These are phyloP conservation scores for Microcebus ravelobensis DNA, from an alignment of 2,113 vertebrate species.

Conservation along the genomic window DNA sequence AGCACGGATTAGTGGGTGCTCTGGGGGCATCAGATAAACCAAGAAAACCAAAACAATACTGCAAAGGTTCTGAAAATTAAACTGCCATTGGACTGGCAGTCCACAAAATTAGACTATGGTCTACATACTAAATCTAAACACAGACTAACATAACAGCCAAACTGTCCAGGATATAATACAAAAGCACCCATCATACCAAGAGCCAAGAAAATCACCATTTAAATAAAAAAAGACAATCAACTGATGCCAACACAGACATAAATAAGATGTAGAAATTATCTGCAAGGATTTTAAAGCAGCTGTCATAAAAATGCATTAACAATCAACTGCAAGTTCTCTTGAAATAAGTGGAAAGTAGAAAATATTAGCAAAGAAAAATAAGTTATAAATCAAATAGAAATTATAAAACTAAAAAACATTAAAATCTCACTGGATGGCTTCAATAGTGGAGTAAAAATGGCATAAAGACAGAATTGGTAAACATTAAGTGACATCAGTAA, in stretches of 20 bases:
- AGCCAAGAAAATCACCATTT: slow-evolving; percentile 35
- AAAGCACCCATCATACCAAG: background rate
- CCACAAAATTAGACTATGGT: slow-evolving; percentile 14
- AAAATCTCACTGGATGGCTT: background rate
- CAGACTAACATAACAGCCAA: background rate
- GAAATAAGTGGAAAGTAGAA: slow-evolving; percentile 8
- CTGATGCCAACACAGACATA: background rate
- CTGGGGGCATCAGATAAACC: background rate
- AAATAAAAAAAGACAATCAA: slow-evolving; percentile 19
- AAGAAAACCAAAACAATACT: slow-evolving; percentile 15
- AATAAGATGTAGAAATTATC: background rate
- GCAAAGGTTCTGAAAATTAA: slow-evolving; percentile 9
- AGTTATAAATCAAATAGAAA: slow-evolving; percentile 27
- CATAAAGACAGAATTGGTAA: background rate
- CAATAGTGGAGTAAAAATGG: background rate
- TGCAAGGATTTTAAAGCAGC: background rate
- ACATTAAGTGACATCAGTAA: background rate
- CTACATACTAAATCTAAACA: background rate
- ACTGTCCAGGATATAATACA: background rate
- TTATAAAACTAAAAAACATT: slow-evolving; percentile 41
- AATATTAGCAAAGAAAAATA: background rate
- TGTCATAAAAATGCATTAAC: background rate
- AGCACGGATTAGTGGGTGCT: background rate
- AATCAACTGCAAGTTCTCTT: background rate
- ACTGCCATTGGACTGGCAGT: background rate